Percentiles rank a stretch among this genome's conserved stretches.
Conservation (phyloP, 2,888 invertebrate genomes). For the Cosmia pyralina region DNA sequence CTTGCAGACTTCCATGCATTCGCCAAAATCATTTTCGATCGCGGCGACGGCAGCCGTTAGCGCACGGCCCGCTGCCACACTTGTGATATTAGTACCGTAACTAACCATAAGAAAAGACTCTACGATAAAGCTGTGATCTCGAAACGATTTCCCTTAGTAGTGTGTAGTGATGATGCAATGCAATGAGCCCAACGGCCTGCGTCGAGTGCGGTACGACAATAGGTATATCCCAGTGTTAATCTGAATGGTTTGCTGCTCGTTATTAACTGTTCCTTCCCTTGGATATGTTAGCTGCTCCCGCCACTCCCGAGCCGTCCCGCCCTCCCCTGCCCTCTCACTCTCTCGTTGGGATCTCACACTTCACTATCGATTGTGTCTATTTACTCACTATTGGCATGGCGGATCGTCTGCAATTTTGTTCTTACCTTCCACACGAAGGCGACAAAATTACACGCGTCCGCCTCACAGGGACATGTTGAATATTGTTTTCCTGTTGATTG, state of each 20-base stretch:
- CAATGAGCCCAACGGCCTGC: constrained; percentile 73
- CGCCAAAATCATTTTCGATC: constrained; percentile 93
- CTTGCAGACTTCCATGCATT: constrained; percentile 95
- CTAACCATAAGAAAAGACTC: constrained; percentile 85
- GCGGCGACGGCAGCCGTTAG: constrained; percentile 91
- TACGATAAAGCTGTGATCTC: constrained; percentile 86
- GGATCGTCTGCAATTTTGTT: constrained; percentile 74
- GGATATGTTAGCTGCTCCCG: constrained; percentile 81
- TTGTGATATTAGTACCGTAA: constrained; percentile 80
- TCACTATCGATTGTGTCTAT: constrained; percentile 74
- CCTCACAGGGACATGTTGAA: constrained; percentile 65
- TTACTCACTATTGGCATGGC: constrained; percentile 68
- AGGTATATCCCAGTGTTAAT: constrained; percentile 87
- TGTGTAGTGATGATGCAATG: constrained; percentile 76
- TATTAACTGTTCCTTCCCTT: constrained; percentile 83
- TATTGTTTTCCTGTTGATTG: constrained; percentile 74
- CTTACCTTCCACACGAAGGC: constrained; percentile 19
- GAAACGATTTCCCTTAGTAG: constrained; percentile 83
- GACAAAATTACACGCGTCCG: constrained; percentile 73
- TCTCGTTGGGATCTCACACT: constrained; percentile 77
- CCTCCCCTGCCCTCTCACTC: constrained; percentile 65
- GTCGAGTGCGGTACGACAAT: constrained; percentile 77
- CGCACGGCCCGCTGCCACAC: constrained; percentile 81
- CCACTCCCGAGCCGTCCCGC: constrained; percentile 64
- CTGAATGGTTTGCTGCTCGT: constrained; percentile 90